Evolutionary conservation across 2,113 vertebrate species (phyloP).

Genomic region (Ardeotis arabs): DNA sequence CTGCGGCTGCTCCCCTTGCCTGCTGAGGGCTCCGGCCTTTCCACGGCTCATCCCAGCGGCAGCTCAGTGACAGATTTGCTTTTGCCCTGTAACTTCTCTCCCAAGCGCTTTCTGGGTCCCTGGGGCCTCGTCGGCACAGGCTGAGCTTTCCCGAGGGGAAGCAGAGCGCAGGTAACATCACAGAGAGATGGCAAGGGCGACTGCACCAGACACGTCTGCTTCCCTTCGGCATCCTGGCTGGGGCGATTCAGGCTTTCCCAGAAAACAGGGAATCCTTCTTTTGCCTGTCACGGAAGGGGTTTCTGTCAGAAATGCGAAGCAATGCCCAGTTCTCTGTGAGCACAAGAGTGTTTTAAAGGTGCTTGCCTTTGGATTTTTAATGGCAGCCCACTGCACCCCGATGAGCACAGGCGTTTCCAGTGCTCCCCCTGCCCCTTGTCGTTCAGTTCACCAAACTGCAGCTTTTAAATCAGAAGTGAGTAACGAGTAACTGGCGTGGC

Average conservation of each 20-base stretch:
- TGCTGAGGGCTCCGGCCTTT: accelerated
- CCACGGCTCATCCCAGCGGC: neutral
- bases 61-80: neutral
- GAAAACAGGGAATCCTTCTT: neutral
- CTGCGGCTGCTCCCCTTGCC: neutral
- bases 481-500: accelerated
- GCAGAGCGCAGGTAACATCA: accelerated
- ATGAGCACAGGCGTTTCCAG: neutral
- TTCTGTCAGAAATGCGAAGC: neutral
- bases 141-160: neutral
- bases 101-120: neutral
- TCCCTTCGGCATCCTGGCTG: neutral
- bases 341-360: neutral
- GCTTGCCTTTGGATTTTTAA: too few species aligned
- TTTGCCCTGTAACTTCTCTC: neutral
- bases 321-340: accelerated
- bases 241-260: neutral
- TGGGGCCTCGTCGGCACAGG: accelerated
- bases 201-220: accelerated
- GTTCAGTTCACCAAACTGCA: neutral
- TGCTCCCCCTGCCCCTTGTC: neutral
- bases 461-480: neutral
- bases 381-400: neutral
- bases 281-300: too few species aligned
- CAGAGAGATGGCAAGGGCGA: neutral